Conservation (phyloP, 2,888 invertebrate genomes). For the Boloria selene region DNA sequence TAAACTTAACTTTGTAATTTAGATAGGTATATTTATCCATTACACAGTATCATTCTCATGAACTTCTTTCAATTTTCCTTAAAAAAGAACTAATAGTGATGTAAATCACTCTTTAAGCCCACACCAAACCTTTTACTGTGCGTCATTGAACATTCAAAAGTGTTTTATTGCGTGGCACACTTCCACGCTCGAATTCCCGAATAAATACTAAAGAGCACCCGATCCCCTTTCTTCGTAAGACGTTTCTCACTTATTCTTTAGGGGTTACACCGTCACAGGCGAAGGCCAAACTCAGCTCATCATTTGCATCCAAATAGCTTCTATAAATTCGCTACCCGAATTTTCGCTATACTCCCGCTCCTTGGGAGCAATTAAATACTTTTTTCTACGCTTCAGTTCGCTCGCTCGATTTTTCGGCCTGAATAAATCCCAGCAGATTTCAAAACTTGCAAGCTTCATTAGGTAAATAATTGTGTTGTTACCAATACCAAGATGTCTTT, state of each 20-base stretch:
- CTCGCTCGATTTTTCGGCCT: slow-evolving; percentile 65
- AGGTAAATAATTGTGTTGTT: slow-evolving; percentile 61
- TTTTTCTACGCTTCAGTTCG: slow-evolving; percentile 62
- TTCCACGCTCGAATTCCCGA: slow-evolving; percentile 56
- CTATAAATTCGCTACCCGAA: slow-evolving; percentile 81
- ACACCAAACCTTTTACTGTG: slow-evolving; percentile 41
- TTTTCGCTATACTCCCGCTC: slow-evolving; percentile 76
- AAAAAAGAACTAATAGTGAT: not conserved
- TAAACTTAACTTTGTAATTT: not conserved
- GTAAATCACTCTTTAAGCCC: slow-evolving; percentile 17
- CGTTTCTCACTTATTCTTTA: slow-evolving; percentile 79
- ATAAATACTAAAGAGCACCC: slow-evolving; percentile 72
- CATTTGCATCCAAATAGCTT: slow-evolving; percentile 82
- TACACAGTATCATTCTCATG: not conserved
- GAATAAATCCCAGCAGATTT: slow-evolving; percentile 75
- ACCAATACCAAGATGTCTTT: slow-evolving; percentile 27
- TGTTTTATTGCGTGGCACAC: slow-evolving; percentile 44
- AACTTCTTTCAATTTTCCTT: too few species aligned
- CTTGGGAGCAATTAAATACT: slow-evolving; percentile 81
- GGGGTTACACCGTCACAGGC: slow-evolving; percentile 69
- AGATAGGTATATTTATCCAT: slow-evolving; percentile 1
- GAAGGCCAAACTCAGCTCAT: slow-evolving; percentile 71
- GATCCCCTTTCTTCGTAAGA: slow-evolving; percentile 70
- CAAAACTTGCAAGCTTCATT: slow-evolving; percentile 65
- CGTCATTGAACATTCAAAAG: slow-evolving; percentile 45